Base-by-base conservation (phyloP, 2,113 vertebrate species). In the Pantherophis guttatus region DNA sequence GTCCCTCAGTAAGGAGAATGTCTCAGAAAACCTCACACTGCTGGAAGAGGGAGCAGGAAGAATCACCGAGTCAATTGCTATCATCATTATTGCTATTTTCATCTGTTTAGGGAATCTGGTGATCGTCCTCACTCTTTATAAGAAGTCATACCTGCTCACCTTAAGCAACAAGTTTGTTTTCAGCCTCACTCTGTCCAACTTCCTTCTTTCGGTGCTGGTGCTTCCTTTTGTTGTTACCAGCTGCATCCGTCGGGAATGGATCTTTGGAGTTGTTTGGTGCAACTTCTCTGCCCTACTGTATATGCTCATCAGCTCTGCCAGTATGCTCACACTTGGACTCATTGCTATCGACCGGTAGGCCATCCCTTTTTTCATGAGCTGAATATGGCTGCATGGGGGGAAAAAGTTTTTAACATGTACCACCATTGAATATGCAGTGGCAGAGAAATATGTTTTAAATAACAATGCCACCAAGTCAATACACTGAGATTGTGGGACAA, bases 121-220 rank as follows among this genome's bases (percentile, higher is more conserved):
- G 94, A 97, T 99, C 1, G 99, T 99, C 13, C 93, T 97, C 48
- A 99, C 99, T 17, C 98, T 99, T 3, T 99, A 99, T 93, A 98
- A 98, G 96, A 98, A 98, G 96, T 98, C 99, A 0, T 99, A 99
- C 95, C 98, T 99, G 87, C 98, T 99, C 95, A 99, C 99, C 0
- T 98, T 99, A 94, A 99, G 99, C 98, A 99, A 99, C 98, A 99
- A 99, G 97, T 99, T 99, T 90, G 99, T 99, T 92, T 99, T 99
- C 98, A 99, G 99, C 98, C 97, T 99, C 96, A 99, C 99, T 0
- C 97, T 98, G 55, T 99, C 99, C 96, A 99, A 99, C 97, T 97
- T 99, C 93, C 97, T 99, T 2, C 98, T 99, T 52, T 99, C 99
- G 0, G 95, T 98, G 86, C 96, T 99, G 96, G 99, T 99, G 93